phyloP scores from a whole-genome alignment of 2,888 invertebrate species.

The Esperia sulphurella region DNA sequence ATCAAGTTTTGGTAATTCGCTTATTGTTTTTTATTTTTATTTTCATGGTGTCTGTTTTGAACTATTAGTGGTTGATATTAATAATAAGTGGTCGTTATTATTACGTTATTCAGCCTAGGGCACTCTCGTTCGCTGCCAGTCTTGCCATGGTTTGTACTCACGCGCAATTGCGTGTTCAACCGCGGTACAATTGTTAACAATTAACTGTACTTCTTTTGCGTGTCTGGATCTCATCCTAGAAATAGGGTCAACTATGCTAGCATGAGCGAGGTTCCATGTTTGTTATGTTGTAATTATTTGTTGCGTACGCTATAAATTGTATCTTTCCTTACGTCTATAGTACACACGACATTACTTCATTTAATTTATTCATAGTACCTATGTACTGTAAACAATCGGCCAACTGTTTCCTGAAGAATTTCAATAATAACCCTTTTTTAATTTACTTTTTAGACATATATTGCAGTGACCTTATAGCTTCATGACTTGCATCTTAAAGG shows the following conservation, averaged over 20 bases:
- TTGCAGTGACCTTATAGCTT: too few relatives aligned
- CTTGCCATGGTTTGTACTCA: slow-evolving; percentile 44
- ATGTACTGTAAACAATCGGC: too few relatives aligned
- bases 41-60: background rate
- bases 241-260: slow-evolving; percentile 55
- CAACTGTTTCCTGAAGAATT: too few relatives aligned
- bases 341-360: too few relatives aligned
- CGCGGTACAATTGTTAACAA: slow-evolving; percentile 70
- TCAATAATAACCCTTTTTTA: too few relatives aligned
- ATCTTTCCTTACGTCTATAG: background rate
- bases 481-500: too few relatives aligned
- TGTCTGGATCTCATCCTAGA: slow-evolving; percentile 57
- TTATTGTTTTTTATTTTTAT: too few relatives aligned
- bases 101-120: too few relatives aligned
- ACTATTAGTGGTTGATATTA: slow-evolving; percentile 11
- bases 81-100: too few relatives aligned
- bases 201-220: slow-evolving; percentile 74
- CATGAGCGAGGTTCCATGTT: background rate
- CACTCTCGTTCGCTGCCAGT: slow-evolving; percentile 28
- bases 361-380: too few relatives aligned
- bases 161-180: slow-evolving; percentile 67
- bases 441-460: too few relatives aligned
- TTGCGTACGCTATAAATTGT: background rate
- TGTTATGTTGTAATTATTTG: background rate
- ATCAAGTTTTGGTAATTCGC: slow-evolving; percentile 26